These are phyloP conservation scores for Sesamia nonagrioides DNA, from an alignment of 1,140 invertebrate genomes.

Conservation along the genomic window DNA sequence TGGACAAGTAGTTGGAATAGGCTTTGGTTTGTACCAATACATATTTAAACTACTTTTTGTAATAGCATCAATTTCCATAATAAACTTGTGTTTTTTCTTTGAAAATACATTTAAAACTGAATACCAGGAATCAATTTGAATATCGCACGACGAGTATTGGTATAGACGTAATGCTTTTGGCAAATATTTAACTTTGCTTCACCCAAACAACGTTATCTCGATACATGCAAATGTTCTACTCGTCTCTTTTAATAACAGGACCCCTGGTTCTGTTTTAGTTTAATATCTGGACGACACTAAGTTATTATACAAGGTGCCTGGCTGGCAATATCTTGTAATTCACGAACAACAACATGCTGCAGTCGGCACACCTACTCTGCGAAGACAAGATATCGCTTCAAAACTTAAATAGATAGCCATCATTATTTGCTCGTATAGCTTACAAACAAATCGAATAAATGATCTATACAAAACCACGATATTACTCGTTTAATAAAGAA, in stretches of 20 bases:
- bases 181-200: neutral
- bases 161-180: neutral
- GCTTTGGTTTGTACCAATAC: neutral
- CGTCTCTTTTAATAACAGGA: neutral
- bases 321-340: neutral
- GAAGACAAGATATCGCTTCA: neutral
- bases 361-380: neutral
- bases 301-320: neutral
- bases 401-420: neutral
- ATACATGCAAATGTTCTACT: too few species aligned
- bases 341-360: neutral
- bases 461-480: neutral
- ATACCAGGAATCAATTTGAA: conserved; percentile 5
- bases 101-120: conserved; percentile 1
- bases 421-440: neutral
- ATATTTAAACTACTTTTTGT: too few species aligned
- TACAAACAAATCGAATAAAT: conserved; percentile 3
- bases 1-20: neutral
- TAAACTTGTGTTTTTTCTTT: neutral
- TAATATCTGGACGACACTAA: neutral
- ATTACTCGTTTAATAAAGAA: conserved; percentile 3
- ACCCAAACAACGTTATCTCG: neutral
- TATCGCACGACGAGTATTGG: neutral
- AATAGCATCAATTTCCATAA: too few species aligned
- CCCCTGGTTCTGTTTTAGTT: neutral